A percentile compares a stretch with the other conserved stretches of the same genome.
Conservation (phyloP, 2,888 invertebrate species). For the Bugula neritina region DNA sequence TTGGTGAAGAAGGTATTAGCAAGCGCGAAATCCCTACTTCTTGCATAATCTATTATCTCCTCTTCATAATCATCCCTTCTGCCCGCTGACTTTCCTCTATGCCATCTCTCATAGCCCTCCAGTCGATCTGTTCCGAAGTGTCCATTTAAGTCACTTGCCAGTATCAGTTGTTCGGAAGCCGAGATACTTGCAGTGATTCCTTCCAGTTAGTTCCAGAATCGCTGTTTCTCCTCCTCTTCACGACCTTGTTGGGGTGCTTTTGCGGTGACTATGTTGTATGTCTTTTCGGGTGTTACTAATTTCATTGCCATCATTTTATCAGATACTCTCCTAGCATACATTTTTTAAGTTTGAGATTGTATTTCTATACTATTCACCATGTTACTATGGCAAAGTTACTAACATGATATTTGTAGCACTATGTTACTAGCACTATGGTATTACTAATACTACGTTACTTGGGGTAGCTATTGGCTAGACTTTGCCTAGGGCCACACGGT, state of each 20-base stretch:
- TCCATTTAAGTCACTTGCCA: neutral
- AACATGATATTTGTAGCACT: too few species aligned
- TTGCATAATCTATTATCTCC: neutral
- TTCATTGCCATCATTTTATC: slow-evolving; percentile 19
- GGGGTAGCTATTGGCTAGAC: neutral
- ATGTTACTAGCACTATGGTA: too few species aligned
- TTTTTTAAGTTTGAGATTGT: too few species aligned
- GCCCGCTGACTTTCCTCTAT: slow-evolving; percentile 3
- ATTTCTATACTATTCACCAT: too few species aligned
- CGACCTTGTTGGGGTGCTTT: neutral
- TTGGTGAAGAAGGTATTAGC: slow-evolving; percentile 16
- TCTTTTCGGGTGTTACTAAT: slow-evolving; percentile 2
- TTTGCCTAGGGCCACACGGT: too few species aligned
- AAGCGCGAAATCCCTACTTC: neutral
- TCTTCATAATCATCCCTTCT: neutral
- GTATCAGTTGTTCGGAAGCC: neutral
- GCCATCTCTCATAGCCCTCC: slow-evolving; percentile 14
- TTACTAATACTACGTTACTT: too few species aligned
- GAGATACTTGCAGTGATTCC: neutral
- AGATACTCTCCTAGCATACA: neutral
- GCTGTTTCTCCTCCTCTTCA: neutral
- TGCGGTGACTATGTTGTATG: neutral
- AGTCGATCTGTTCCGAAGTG: neutral
- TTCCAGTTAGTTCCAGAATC: slow-evolving; percentile 4
- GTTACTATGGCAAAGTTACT: too few species aligned